These are phyloP conservation scores for Platycheirus albimanus DNA, from an alignment of 2,888 invertebrate species.

Conservation along the genomic window DNA sequence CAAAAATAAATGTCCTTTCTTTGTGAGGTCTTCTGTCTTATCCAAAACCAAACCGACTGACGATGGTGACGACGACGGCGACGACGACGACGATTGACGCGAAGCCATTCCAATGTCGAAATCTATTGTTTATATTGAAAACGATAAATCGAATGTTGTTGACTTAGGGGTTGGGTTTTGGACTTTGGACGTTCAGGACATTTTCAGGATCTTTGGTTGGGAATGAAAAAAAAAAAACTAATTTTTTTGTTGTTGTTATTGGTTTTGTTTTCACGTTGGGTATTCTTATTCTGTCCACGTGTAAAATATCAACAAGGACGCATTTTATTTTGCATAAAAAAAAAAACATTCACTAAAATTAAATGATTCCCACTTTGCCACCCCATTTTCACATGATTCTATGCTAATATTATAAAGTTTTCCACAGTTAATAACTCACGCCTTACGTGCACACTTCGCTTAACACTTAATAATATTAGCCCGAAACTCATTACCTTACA, in stretches of 20 bases:
- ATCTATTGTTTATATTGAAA: slow-evolving; percentile 39
- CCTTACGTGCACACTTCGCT: slow-evolving; percentile 35
- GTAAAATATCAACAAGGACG: slow-evolving; percentile 32
- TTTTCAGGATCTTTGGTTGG: slow-evolving; percentile 29
- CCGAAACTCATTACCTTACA: slow-evolving; percentile 60
- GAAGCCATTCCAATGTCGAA: slow-evolving; percentile 28
- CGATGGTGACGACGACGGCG: background rate
- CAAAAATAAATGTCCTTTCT: slow-evolving; percentile 30
- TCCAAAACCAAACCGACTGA: slow-evolving; percentile 12
- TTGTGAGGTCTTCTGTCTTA: slow-evolving; percentile 13
- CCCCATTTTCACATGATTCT: slow-evolving; percentile 24
- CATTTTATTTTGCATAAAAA: slow-evolving; percentile 55
- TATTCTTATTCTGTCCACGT: no score
- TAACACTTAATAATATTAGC: slow-evolving; percentile 60
- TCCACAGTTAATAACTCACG: slow-evolving; percentile 48
- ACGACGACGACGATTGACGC: background rate
- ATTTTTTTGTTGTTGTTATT: slow-evolving; percentile 1
- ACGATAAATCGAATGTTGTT: slow-evolving; percentile 57
- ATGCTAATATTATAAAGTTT: slow-evolving; percentile 48
- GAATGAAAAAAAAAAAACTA: background rate
- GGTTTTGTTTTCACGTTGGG: background rate
- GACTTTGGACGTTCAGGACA: slow-evolving; percentile 27
- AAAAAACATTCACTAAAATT: slow-evolving; percentile 44
- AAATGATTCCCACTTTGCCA: slow-evolving; percentile 14
- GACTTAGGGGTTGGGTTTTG: slow-evolving; percentile 36